Evolutionary conservation across 35 echinoderm and acorn worm species (phyloP).

Genomic region (Apostichopus japonicus): DNA sequence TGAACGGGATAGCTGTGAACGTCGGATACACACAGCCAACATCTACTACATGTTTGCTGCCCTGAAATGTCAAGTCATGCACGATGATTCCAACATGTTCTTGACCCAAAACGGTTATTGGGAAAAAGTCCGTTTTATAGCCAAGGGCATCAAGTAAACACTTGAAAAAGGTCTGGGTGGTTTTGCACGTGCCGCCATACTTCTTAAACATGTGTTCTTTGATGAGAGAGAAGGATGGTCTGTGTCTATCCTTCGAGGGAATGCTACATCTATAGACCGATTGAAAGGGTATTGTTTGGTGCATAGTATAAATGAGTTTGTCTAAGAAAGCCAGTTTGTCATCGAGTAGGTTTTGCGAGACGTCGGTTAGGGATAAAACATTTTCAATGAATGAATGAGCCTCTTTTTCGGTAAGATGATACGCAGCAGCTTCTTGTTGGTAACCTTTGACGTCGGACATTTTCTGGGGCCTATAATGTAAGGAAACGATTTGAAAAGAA

Average conservation of each 20-base stretch:
- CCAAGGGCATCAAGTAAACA: background rate
- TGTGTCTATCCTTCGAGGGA: background rate
- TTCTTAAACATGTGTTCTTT: background rate
- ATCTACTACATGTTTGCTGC: too few species aligned
- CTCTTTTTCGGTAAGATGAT: too few species aligned
- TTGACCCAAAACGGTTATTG: background rate
- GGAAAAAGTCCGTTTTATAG: background rate
- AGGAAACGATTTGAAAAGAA: too few species aligned
- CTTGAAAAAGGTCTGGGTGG: background rate
- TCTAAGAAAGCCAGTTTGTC: background rate
- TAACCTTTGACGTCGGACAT: too few species aligned
- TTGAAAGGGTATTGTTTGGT: background rate
- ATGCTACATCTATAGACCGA: background rate
- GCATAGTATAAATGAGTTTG: background rate
- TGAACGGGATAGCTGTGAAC: background rate
- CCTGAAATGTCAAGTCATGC: too few species aligned
- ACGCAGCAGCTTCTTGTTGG: too few species aligned
- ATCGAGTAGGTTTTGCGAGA: too few species aligned
- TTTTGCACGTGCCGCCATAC: background rate
- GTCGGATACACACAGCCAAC: background rate
- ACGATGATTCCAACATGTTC: background rate
- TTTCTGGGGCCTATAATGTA: too few species aligned
- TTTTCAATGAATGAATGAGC: too few species aligned
- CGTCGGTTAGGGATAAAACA: too few species aligned
- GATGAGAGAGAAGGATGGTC: background rate